phyloP scores from a whole-genome alignment of 2,797 vertebrate genomes.

The Trachops cirrhosus region DNA sequence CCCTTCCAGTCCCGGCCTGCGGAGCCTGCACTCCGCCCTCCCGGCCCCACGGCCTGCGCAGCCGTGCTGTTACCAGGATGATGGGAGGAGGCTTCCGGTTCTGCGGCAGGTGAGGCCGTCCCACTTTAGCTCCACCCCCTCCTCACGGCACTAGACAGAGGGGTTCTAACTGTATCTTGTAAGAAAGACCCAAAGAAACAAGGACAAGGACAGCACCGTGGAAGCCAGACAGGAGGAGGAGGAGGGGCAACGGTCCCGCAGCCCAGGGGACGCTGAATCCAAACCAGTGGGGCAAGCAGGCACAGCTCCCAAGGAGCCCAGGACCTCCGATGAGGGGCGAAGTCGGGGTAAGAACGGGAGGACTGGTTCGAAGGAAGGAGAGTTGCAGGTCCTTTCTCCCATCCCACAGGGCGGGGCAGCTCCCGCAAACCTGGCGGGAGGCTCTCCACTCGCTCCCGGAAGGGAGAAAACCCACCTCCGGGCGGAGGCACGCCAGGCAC shows the following conservation, averaged over 20 bases:
- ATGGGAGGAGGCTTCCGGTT: not conserved
- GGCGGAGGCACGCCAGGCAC: not conserved
- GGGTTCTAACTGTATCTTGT: not conserved
- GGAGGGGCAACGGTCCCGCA: not conserved
- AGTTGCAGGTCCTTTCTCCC: not conserved
- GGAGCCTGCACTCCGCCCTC: not conserved
- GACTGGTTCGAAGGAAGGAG: not conserved
- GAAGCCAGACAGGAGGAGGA: not conserved
- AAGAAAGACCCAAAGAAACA: not conserved
- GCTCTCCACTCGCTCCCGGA: not conserved
- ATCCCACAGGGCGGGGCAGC: not conserved
- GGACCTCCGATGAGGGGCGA: not conserved
- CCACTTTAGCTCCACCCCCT: not conserved
- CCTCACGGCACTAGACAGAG: not conserved
- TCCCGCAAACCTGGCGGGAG: not conserved
- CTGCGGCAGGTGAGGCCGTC: not conserved
- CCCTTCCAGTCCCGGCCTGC: not conserved
- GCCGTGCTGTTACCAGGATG: not conserved
- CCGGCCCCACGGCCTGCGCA: not conserved
- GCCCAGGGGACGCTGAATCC: not conserved
- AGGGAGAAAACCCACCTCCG: not conserved
- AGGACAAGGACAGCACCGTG: not conserved
- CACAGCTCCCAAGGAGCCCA: not conserved
- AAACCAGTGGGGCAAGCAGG: not conserved
- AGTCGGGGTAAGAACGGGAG: not conserved